These are phyloP conservation scores for Agelas oroides DNA, from an alignment of 37 sponge, comb jelly and placozoan species.

Conservation along the genomic window DNA sequence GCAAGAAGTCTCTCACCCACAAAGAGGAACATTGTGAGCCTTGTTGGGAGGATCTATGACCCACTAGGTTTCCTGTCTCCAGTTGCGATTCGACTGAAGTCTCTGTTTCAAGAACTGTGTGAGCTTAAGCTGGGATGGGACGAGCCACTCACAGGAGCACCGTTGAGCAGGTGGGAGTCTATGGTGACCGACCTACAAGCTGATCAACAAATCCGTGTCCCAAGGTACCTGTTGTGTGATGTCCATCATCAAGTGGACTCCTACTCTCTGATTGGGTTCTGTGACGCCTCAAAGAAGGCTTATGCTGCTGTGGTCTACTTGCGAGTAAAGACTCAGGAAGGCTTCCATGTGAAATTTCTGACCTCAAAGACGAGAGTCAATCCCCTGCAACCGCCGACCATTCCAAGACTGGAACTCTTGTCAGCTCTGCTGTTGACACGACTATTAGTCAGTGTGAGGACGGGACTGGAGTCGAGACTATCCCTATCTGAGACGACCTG, in stretches of 20 bases:
- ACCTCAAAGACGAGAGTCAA: conserved; percentile 37
- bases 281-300: conserved; percentile 28
- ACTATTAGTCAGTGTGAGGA: background rate
- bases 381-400: conserved; percentile 7
- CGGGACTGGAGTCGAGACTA: background rate
- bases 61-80: conserved; percentile 10
- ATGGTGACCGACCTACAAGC: background rate
- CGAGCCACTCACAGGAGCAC: conserved; percentile 10
- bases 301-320: conserved; percentile 45
- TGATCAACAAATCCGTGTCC: background rate
- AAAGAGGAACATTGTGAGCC: conserved; percentile 8
- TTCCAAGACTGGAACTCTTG: conserved; percentile 34
- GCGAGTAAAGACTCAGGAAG: background rate
- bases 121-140: conserved; percentile 2
- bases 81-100: background rate
- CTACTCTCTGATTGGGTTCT: conserved; percentile 17
- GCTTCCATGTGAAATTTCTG: background rate
- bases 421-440: background rate
- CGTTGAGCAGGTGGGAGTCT: background rate
- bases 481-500: background rate
- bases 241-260: background rate
- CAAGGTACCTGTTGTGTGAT: conserved; percentile 4
- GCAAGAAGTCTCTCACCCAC: background rate
- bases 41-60: conserved; percentile 2
- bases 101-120: conserved; percentile 22